Base-by-base conservation (phyloP, 1,140 invertebrate species). In the Adelges cooleyi region DNA sequence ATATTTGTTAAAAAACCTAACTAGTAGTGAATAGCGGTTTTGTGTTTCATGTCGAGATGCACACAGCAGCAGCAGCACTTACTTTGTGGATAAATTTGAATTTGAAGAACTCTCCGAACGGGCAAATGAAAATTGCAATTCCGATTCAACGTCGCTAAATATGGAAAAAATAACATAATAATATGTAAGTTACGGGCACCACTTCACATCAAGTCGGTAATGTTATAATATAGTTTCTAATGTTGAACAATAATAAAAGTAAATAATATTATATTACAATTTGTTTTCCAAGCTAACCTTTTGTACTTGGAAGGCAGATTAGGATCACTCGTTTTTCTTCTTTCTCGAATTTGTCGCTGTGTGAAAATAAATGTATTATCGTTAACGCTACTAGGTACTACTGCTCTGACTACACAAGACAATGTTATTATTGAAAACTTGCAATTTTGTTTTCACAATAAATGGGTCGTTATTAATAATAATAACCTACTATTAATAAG, bases 321-420 rank as follows among this genome's bases (percentile, higher is more conserved):
- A 13, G 84, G 84, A 75, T 86, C 84, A 69, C 84, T 86, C 49
- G 83, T 85, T 75, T 86, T 86, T 70, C 84, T 78, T 68, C 82
- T 81, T 73, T 84, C 84, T 69, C 83, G 78, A 67, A 82, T 74
- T 71, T 83, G 82, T 68, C 82, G 77, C 80, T 84, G 77, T n/a
- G 81, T 80, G 72, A 71, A 71, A 67, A 68, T 68, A 69, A n/a
- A n/a, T n/a, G n/a, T n/a, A n/a, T n/a, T n/a, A n/a, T n/a, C n/a
- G n/a, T n/a, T n/a, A n/a, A n/a, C n/a, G n/a, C n/a, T n/a, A n/a
- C n/a, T n/a, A n/a, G n/a, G n/a, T n/a, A n/a, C n/a, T n/a, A n/a
- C n/a, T n/a, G n/a, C n/a, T n/a, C n/a, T n/a, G n/a, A n/a, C n/a
- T n/a, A n/a, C n/a, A n/a, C n/a, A n/a, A n/a, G n/a, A n/a, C n/a